Percentiles rank a stretch among this genome's conserved stretches.
phyloP scores from a whole-genome alignment of 2,113 vertebrate species.

The Neogale vison region DNA sequence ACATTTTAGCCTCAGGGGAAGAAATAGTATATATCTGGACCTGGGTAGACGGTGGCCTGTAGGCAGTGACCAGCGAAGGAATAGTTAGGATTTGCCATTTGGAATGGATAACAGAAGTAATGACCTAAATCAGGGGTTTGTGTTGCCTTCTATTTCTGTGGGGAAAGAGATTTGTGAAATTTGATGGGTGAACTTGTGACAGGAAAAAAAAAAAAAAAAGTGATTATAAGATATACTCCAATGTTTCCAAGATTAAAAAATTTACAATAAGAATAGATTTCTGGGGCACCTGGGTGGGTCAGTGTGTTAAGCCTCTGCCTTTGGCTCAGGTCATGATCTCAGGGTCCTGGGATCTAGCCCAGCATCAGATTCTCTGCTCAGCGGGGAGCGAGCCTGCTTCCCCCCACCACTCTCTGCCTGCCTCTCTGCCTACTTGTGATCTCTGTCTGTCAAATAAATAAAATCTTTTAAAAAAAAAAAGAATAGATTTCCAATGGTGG shows the following conservation, averaged over 20 bases:
- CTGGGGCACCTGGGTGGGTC: no score
- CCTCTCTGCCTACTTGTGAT: no score
- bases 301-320: no score
- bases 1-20: background rate
- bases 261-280: background rate
- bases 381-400: no score
- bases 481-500: background rate
- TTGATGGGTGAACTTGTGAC: background rate
- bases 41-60: background rate
- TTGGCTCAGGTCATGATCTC: no score
- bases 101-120: background rate
- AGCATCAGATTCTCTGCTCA: no score
- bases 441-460: no score
- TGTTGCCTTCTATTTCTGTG: background rate
- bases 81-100: conserved; percentile 16
- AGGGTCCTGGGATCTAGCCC: no score
- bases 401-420: no score
- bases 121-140: background rate
- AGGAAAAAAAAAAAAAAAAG: background rate
- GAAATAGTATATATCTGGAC: background rate
- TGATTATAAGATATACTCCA: background rate
- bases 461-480: no score
- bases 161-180: background rate
- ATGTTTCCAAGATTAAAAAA: background rate
- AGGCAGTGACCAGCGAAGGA: background rate